phyloP scores from a whole-genome alignment of 1,140 invertebrate genomes.

The Drosophila pectinifera region DNA sequence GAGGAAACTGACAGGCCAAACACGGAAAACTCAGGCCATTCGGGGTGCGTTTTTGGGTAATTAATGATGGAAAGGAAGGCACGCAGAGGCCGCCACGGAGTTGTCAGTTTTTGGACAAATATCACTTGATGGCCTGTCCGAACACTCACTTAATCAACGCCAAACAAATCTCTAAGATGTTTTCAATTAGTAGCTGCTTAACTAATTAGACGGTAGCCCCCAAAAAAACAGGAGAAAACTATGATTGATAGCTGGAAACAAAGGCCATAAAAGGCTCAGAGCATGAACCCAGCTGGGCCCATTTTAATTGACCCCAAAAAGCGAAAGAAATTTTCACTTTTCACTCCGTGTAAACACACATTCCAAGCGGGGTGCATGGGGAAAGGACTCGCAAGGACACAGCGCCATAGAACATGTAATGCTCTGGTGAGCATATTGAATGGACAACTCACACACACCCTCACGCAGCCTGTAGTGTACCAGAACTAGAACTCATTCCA shows the following conservation, averaged over 20 bases:
- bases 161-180: constrained; percentile 68
- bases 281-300: no score
- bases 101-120: constrained; percentile 73
- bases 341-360: constrained; percentile 34
- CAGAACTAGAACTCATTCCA: constrained; percentile 21
- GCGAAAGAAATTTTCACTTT: constrained; percentile 14
- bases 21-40: constrained; percentile 33
- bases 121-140: constrained; percentile 60
- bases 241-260: constrained; percentile 44
- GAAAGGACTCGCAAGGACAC: constrained; percentile 59
- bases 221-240: constrained; percentile 25
- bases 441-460: constrained; percentile 30
- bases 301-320: constrained; percentile 52
- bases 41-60: constrained; percentile 48
- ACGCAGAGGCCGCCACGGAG: constrained; percentile 31
- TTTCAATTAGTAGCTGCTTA: constrained; percentile 74
- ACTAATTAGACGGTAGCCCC: constrained; percentile 57
- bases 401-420: constrained; percentile 37
- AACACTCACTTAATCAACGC: constrained; percentile 65
- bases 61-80: constrained; percentile 60
- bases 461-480: constrained; percentile 1
- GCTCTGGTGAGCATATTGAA: constrained; percentile 69
- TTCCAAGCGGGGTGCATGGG: background rate
- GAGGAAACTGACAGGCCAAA: constrained; percentile 44
- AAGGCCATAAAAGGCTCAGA: background rate